These are phyloP conservation scores for Nudaria mundana DNA, from an alignment of 2,888 invertebrate species.

Conservation along the genomic window DNA sequence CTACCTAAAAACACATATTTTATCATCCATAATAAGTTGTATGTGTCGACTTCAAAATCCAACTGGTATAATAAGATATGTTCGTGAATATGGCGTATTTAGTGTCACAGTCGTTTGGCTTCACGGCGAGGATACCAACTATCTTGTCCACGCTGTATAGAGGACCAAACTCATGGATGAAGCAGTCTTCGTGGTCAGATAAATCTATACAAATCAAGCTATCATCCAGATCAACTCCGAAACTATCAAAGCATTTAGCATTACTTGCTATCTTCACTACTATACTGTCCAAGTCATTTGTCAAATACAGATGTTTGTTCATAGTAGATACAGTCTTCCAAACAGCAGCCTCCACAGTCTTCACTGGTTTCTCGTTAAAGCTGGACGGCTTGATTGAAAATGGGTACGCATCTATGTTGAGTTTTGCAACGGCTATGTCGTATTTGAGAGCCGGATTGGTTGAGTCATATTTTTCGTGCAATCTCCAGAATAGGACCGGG, in stretches of 20 bases:
- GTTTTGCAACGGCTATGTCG: constrained; percentile 64
- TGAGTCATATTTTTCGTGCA: constrained; percentile 56
- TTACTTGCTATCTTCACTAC: constrained; percentile 32
- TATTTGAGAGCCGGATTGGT: constrained; percentile 37
- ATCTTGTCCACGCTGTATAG: constrained; percentile 51
- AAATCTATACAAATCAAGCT: constrained; percentile 60
- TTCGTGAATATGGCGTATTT: constrained; percentile 47
- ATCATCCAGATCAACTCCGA: constrained; percentile 46
- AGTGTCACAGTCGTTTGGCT: constrained; percentile 54
- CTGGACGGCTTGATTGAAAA: constrained; percentile 42
- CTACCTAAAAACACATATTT: constrained; percentile 10
- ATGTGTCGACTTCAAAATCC: constrained; percentile 39
- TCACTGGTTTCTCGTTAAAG: constrained; percentile 38
- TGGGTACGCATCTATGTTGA: constrained; percentile 44
- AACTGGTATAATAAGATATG: constrained; percentile 39
- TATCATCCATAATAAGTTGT: constrained; percentile 37
- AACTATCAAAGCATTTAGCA: constrained; percentile 49
- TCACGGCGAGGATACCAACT: constrained; percentile 53
- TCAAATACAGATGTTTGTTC: constrained; percentile 58
- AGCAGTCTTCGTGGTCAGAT: constrained; percentile 56
- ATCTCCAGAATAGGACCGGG: constrained; percentile 57
- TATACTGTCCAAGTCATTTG: constrained; percentile 56
- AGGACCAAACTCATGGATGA: constrained; percentile 66
- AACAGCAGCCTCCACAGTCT: constrained; percentile 42
- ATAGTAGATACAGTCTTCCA: constrained; percentile 69